A percentile compares a stretch with the other conserved stretches of the same genome.
Evolutionary conservation across 1,140 invertebrate genomes (phyloP).

Genomic region (Bombus impatiens): DNA sequence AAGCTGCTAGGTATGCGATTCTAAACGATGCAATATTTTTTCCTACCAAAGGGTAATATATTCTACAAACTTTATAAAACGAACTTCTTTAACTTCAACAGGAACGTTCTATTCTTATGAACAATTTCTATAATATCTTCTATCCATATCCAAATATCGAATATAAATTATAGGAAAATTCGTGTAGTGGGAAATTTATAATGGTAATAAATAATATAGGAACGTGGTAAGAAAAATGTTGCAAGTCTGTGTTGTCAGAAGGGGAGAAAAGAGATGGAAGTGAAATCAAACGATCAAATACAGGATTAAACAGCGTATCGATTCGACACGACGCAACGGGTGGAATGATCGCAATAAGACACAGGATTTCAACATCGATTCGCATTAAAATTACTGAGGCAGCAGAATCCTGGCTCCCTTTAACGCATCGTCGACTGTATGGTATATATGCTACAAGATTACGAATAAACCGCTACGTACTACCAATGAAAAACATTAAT

Average conservation of each 20-base stretch:
- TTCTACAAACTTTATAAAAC: neutral
- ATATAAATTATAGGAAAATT: neutral
- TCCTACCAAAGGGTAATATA: neutral
- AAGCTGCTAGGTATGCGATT: too few relatives aligned
- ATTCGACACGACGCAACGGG: neutral
- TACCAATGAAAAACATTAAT: conserved; percentile 39
- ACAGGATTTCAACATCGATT: conserved; percentile 12
- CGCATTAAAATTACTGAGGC: conserved; percentile 43
- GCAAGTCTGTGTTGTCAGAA: neutral
- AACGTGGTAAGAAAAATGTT: neutral
- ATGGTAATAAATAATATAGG: too few relatives aligned
- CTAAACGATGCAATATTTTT: too few relatives aligned
- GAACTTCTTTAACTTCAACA: neutral
- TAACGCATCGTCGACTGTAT: conserved; percentile 20
- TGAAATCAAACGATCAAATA: neutral
- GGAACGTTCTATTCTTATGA: neutral
- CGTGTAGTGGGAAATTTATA: too few relatives aligned
- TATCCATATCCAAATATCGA: neutral
- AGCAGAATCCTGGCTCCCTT: conserved; percentile 14
- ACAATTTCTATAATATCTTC: too few relatives aligned
- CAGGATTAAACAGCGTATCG: neutral
- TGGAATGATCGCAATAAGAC: neutral
- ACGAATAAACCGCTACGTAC: conserved; percentile 6
- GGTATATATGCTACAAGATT: neutral
- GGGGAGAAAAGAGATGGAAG: neutral